Evolutionary conservation across 2,888 invertebrate genomes (phyloP).

Genomic region (Taphrorychus bicolor): DNA sequence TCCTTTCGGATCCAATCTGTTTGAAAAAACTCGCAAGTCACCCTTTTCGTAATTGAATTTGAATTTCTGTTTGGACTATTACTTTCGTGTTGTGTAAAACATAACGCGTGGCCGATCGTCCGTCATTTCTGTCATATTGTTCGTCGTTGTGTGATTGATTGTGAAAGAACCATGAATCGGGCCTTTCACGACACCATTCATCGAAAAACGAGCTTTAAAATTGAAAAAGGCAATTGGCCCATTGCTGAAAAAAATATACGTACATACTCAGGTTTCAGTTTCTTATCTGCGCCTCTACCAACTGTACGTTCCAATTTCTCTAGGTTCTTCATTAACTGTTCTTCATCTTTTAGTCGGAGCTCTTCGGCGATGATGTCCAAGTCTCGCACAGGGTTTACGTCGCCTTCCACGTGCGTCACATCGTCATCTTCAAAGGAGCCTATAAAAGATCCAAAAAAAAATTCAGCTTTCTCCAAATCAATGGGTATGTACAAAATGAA

Average conservation of each 20-base stretch:
- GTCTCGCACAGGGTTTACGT: slow-evolving; percentile 96
- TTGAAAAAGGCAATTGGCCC: no score
- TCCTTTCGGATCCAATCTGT: slow-evolving; percentile 4
- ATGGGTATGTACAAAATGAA: not conserved
- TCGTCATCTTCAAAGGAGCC: slow-evolving; percentile 98
- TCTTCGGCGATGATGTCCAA: slow-evolving; percentile 97
- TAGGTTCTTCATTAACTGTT: slow-evolving; percentile 79
- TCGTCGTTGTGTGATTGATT: slow-evolving; percentile 16
- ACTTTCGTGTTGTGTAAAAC: slow-evolving; percentile 16
- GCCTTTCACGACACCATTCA: not conserved
- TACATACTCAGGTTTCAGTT: slow-evolving; percentile 94
- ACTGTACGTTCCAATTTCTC: slow-evolving; percentile 88
- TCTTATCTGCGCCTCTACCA: slow-evolving; percentile 89
- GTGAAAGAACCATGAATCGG: not conserved
- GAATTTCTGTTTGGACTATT: slow-evolving; percentile 19
- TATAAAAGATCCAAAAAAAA: slow-evolving; percentile 52
- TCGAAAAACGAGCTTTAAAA: not conserved
- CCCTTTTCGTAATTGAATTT: slow-evolving; percentile 26
- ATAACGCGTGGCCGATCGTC: slow-evolving; percentile 21
- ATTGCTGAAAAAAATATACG: no score
- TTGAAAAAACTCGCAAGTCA: slow-evolving; percentile 29
- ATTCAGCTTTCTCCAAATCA: no score
- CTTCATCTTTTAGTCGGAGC: slow-evolving; percentile 92
- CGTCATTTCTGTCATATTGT: slow-evolving; percentile 27
- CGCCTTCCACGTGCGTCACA: slow-evolving; percentile 98